Evolutionary conservation across 1,140 invertebrate genomes (phyloP).

Genomic region (Eupeodes corollae): DNA sequence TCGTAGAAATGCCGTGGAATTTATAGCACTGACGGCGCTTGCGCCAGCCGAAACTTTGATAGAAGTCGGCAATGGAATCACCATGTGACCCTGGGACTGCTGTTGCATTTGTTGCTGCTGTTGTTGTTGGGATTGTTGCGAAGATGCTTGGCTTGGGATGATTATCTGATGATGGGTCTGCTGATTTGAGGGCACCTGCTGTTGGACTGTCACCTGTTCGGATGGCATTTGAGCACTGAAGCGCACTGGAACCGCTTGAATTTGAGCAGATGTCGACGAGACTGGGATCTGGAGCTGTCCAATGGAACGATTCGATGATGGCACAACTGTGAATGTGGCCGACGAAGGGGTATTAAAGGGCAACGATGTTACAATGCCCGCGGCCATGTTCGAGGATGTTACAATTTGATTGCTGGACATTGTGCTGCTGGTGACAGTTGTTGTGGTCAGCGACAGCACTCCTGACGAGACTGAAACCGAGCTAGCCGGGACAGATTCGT

Average conservation of each 20-base stretch:
- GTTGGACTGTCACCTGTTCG: not conserved
- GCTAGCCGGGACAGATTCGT: constrained; percentile 31
- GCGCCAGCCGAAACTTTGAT: constrained; percentile 29
- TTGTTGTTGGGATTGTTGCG: not conserved
- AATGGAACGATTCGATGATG: constrained; percentile 19
- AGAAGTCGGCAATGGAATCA: constrained; percentile 32
- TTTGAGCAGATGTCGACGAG: constrained; percentile 7
- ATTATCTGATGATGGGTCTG: constrained; percentile 4
- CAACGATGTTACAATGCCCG: constrained; percentile 18
- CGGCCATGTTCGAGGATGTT: constrained; percentile 17
- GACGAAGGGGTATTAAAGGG: constrained; percentile 26
- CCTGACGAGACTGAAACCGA: constrained; percentile 23
- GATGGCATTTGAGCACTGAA: constrained; percentile 8
- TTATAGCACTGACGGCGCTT: constrained; percentile 5
- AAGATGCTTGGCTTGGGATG: constrained; percentile 2
- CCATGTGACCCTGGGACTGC: constrained; percentile 26
- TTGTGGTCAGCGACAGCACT: constrained; percentile 29
- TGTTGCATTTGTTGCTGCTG: not conserved
- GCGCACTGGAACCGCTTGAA: constrained; percentile 13
- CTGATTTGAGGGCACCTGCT: not conserved
- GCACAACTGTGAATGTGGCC: constrained; percentile 31
- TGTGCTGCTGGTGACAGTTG: constrained; percentile 28
- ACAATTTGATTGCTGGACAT: constrained; percentile 4
- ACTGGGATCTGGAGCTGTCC: constrained; percentile 19
- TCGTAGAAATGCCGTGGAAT: constrained; percentile 23